Base-by-base conservation (phyloP, 2,888 invertebrate species). In the Cephus spinipes region DNA sequence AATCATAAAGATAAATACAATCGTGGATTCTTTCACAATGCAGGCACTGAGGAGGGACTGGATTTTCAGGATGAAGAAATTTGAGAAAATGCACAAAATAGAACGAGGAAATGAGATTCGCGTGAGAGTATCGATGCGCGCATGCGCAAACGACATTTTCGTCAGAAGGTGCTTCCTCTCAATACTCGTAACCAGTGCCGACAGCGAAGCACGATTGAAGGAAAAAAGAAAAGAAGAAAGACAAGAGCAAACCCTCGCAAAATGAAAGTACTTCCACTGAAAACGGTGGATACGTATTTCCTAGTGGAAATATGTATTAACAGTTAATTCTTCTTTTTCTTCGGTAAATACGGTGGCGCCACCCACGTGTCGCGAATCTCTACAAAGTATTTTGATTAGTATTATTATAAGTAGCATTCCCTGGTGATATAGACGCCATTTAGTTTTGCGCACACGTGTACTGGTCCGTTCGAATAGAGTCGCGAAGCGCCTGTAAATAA, bases 381-480 rank as follows among this genome's bases (percentile, higher is more conserved):
- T 55, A 55, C 55, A 55, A 81, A 84, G 80, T 82, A 84, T 81
- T 82, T 76, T 69, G 34, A 76, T 73, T 84, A 85, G 82, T 83
- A 83, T 83, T 83, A 82, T 74, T 81, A 77, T 79, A 79, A 77
- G 69, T 80, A 84, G 78, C 73, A 40, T 80, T 76, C 74, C 55
- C 74, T 76, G 78, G 79, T 82, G 77, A 79, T 78, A 76, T 73
- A 81, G 81, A 76, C 81, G 77, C 79, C 81, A 79, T 80, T 40
- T 73, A 15, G 34, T 69, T 71, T 71, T 71, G 32, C 33, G 31
- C 71, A 11, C 31, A 71, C 71, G 32, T 71, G 33, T 15, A 23
- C 55, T 55, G 55, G 71, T 71, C 31, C 31, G 12, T 31, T 6
- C 55, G 31, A 71, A 71, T 71, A 71, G 12, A 12, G 33, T 71